phyloP scores from a whole-genome alignment of 2,888 invertebrate species.

The Leucania comma region DNA sequence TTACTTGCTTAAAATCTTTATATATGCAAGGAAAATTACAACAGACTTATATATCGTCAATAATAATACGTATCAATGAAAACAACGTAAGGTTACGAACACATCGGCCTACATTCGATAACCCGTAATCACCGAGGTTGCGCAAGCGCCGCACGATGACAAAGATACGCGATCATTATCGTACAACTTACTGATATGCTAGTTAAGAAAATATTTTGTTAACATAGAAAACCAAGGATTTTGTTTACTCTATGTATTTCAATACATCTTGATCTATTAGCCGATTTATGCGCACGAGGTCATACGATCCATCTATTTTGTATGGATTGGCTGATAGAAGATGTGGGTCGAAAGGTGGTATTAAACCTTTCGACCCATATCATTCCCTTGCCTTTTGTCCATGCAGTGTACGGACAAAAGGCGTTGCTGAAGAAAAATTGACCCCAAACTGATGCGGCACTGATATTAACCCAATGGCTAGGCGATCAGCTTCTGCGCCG shows the following conservation, averaged over 20 bases:
- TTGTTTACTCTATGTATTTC: not conserved
- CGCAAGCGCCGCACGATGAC: slow-evolving; percentile 47
- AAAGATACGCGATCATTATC: slow-evolving; percentile 56
- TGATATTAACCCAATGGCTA: too few species aligned
- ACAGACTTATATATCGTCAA: not conserved
- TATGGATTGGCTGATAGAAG: not conserved
- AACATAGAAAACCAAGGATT: slow-evolving; percentile 25
- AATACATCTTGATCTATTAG: not conserved
- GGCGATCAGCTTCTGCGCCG: too few species aligned
- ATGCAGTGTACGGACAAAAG: too few species aligned
- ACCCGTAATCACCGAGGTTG: slow-evolving; percentile 52
- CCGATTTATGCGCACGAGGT: not conserved
- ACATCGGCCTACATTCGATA: slow-evolving; percentile 53
- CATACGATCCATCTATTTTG: too few species aligned
- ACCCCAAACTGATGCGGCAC: too few species aligned
- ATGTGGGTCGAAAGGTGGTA: not conserved
- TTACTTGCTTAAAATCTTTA: too few species aligned
- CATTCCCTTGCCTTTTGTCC: too few species aligned
- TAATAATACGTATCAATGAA: slow-evolving; percentile 30
- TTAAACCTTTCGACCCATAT: too few species aligned
- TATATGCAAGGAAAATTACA: slow-evolving; percentile 1
- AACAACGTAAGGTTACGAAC: slow-evolving; percentile 41
- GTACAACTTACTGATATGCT: slow-evolving; percentile 32
- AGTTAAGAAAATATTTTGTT: slow-evolving; percentile 26
- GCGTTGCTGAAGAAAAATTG: too few species aligned